Evolutionary conservation across 2,797 vertebrate species (phyloP).

Genomic region (Silurus lanzhouensis): DNA sequence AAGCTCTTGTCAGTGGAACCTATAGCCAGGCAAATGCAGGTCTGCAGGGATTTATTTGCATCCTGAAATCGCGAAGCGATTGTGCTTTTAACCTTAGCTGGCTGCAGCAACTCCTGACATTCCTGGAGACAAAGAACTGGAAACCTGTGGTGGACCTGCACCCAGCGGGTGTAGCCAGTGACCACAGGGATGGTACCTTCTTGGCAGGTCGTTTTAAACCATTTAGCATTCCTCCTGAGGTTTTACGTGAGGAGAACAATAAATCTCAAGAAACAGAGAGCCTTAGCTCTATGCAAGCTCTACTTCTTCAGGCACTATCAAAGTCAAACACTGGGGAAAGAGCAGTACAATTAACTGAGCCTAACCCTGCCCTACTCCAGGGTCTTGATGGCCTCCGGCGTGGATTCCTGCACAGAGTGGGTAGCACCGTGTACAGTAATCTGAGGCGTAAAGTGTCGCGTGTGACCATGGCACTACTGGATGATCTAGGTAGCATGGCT

Average conservation of each 20-base stretch:
- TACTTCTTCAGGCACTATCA: slow-evolving; percentile 79
- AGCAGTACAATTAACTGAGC: slow-evolving; percentile 65
- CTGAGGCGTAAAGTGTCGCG: slow-evolving; percentile 80
- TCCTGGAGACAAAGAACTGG: slow-evolving; percentile 83
- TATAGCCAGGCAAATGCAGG: slow-evolving; percentile 77
- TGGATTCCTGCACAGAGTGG: slow-evolving; percentile 80
- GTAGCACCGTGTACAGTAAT: slow-evolving; percentile 80
- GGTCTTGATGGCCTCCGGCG: slow-evolving; percentile 76
- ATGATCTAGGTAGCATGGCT: slow-evolving; percentile 81
- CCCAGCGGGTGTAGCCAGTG: slow-evolving; percentile 64
- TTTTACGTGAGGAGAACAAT: slow-evolving; percentile 65
- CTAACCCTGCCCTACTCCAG: slow-evolving; percentile 73
- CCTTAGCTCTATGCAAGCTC: slow-evolving; percentile 67
- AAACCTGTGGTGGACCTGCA: slow-evolving; percentile 83
- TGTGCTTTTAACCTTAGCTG: slow-evolving; percentile 80
- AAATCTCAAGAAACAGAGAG: slow-evolving; percentile 61
- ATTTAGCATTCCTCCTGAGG: slow-evolving; percentile 73
- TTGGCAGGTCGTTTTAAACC: slow-evolving; percentile 73
- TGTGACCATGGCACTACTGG: slow-evolving; percentile 80
- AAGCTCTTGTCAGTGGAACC: slow-evolving; percentile 80
- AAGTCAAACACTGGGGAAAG: slow-evolving; percentile 71
- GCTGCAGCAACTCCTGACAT: slow-evolving; percentile 79
- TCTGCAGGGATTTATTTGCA: slow-evolving; percentile 80
- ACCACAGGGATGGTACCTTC: slow-evolving; percentile 60
- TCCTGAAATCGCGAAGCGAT: slow-evolving; percentile 77